Evolutionary conservation across 2,888 invertebrate genomes (phyloP).

Genomic region (Phlogophora meticulosa): DNA sequence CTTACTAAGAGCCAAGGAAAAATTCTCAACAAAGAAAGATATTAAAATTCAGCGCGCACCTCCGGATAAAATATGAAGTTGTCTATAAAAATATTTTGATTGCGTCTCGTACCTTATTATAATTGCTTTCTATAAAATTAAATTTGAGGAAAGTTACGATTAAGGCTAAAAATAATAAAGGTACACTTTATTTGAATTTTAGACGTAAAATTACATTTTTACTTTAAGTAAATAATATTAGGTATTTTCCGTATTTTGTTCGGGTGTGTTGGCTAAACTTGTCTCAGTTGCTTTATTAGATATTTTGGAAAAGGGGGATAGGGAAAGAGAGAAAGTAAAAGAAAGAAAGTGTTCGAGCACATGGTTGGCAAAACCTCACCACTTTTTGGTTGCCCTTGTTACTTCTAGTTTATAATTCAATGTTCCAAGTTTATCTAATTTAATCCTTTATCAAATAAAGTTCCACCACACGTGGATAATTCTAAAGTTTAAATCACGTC

Average conservation of each 20-base stretch:
- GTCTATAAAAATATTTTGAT: slow-evolving; percentile 53
- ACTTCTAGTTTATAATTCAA: too few species aligned
- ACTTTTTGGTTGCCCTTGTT: too few species aligned
- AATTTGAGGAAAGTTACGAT: slow-evolving; percentile 11
- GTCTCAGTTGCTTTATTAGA: too few species aligned
- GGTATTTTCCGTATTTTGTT: too few species aligned
- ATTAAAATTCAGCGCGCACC: slow-evolving; percentile 50
- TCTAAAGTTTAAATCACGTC: neutral
- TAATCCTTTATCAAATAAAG: neutral
- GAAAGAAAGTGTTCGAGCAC: too few species aligned
- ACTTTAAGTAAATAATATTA: neutral
- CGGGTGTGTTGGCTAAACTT: too few species aligned
- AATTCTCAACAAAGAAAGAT: slow-evolving; percentile 35
- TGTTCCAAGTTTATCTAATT: too few species aligned
- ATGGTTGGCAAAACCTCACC: too few species aligned
- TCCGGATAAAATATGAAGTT: slow-evolving; percentile 46
- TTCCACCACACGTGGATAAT: neutral
- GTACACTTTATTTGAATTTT: neutral
- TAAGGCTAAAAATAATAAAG: neutral
- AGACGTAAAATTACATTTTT: neutral
- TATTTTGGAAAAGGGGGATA: too few species aligned
- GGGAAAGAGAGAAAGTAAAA: too few species aligned
- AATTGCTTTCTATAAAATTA: slow-evolving; percentile 43
- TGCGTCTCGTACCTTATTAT: slow-evolving; percentile 25
- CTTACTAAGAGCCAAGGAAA: slow-evolving; percentile 31